Conservation (phyloP, 2,888 invertebrate genomes). For the Hypomecis atomaria region DNA sequence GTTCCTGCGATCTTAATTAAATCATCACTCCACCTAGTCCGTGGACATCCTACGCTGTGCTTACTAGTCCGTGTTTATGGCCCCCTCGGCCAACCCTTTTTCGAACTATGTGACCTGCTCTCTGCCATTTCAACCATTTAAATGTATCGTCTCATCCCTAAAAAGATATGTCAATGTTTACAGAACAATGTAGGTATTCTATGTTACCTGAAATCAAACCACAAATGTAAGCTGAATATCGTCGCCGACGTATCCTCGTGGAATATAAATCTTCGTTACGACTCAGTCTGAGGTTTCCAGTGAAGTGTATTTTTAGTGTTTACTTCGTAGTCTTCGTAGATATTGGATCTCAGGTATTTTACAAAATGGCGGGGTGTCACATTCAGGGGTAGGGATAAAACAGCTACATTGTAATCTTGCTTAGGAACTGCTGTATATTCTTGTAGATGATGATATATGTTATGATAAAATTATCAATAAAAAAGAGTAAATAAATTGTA, state of each 20-base stretch:
- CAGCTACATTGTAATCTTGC: neutral
- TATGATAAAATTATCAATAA: no score
- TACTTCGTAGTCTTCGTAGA: constrained; percentile 8
- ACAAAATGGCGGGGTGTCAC: constrained; percentile 7
- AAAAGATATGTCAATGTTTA: no score
- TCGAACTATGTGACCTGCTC: no score
- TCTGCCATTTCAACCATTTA: no score
- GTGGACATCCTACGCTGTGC: no score
- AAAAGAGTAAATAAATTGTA: no score
- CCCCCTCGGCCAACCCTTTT: no score
- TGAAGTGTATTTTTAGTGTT: constrained; percentile 17
- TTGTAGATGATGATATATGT: no score
- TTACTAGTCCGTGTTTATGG: no score
- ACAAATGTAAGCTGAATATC: constrained; percentile 5
- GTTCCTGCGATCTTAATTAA: no score
- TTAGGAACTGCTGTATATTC: neutral
- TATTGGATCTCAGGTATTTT: constrained; percentile 15
- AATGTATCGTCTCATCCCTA: no score
- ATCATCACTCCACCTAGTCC: no score
- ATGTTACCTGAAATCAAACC: neutral
- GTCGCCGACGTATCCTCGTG: neutral
- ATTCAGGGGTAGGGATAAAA: neutral
- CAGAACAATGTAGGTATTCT: neutral
- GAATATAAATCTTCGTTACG: constrained; percentile 17
- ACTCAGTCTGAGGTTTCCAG: constrained; percentile 12